Evolutionary conservation across 2,888 invertebrate genomes (phyloP), one percentile per base, ranked within the genome.

Genomic region (Drosophila nigricruria): DNA sequence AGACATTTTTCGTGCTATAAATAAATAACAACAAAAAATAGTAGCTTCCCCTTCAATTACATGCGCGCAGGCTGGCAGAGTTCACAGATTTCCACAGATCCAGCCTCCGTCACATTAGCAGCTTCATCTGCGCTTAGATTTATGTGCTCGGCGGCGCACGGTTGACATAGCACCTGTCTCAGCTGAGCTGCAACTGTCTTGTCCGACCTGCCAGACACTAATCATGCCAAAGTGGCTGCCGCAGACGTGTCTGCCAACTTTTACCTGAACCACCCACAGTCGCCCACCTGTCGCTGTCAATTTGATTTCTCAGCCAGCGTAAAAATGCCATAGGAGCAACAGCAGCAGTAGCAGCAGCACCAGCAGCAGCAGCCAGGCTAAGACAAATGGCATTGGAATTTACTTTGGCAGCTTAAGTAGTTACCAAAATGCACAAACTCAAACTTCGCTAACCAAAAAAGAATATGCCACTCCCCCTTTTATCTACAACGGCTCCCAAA

Each of bases 281-380:
- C 8, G 49, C 69, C 70, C 82, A 79, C 79, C 76, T 77, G 89
- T 88, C 89, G 61, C 73, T 81, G 81, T 88, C 82, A 86, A 83
- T 88, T 88, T 73, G 80, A 79, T 81, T 87, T 81, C 43, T 36
- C 64, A 53, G 63, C 57, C 27, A 59, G 50, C 67, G 25, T 14
- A 68, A 70, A 78, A 70, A 66, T 69, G 52, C 52, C 34, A 16
- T 42, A 53, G 34, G 45, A 64, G 79, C 58, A 56, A 27, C 14
- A 50, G 20, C 18, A 50, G 8, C 30, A 18, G 49, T 16, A 2
- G 16, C 14, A 30, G 45, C 38, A 40, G 10, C 25, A 47, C n/a
- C 23, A 2, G 16, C 14, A 30, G 45, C 38, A 40, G 10, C 25
- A 47, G 25, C 25, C 45, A 1, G 10, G 47, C 36, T 25, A 66